Conservation (phyloP, 2,797 vertebrate species). For the Myotis daubentonii region DNA sequence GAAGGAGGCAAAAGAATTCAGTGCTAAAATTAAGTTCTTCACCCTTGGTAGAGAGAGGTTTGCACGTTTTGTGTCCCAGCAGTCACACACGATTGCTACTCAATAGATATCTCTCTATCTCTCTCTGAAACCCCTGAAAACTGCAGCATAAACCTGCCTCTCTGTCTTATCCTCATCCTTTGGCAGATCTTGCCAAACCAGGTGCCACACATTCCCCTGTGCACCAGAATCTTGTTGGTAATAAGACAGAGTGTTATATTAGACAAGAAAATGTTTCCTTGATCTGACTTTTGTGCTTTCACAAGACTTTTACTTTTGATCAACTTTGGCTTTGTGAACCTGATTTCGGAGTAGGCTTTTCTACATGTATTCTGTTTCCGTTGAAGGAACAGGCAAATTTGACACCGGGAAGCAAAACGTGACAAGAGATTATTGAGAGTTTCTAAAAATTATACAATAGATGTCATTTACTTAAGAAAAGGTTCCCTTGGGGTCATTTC, state of each 20-base stretch:
- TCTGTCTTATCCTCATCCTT: not conserved
- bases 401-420: not conserved
- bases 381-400: not conserved
- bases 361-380: not conserved
- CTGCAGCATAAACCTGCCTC: not conserved
- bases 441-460: not conserved
- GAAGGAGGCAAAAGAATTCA: not conserved
- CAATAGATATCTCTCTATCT: not conserved
- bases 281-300: not conserved
- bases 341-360: not conserved
- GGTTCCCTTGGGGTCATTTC: not conserved
- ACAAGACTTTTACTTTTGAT: not conserved
- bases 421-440: not conserved
- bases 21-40: not conserved
- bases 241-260: not conserved
- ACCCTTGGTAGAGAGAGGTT: not conserved
- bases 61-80: rapidly evolving
- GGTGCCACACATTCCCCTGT: no score
- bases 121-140: rapidly evolving
- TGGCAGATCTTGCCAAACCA: not conserved
- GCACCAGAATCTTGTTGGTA: not conserved
- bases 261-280: not conserved
- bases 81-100: not conserved
- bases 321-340: not conserved
- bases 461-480: not conserved